Evolutionary conservation across 2,797 vertebrate genomes (phyloP).

Genomic region (Pseudocheirus occidentalis): DNA sequence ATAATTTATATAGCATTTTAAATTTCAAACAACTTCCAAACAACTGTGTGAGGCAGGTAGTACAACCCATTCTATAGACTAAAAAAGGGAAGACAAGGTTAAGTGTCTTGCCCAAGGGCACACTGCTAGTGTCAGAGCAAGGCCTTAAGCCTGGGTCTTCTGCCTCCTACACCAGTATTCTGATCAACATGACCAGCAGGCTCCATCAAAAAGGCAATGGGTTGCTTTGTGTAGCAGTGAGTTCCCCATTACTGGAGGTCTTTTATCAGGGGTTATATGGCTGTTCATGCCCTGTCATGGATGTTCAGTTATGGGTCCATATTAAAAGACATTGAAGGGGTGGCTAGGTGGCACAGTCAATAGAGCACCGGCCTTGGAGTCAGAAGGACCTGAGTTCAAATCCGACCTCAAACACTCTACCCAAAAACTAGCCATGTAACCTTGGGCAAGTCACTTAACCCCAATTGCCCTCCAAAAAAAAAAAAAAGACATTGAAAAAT

Average conservation of each 20-base stretch:
- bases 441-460: too few species aligned
- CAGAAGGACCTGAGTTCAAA: too few species aligned
- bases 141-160: not conserved
- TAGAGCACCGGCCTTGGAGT: too few species aligned
- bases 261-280: not conserved
- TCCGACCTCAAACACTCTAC: too few species aligned
- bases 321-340: not conserved
- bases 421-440: too few species aligned
- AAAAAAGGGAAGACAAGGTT: not conserved
- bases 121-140: not conserved
- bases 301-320: not conserved
- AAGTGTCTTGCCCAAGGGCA: not conserved
- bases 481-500: too few species aligned
- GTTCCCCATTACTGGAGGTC: not conserved
- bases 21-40: not conserved
- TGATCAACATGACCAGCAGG: not conserved
- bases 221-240: not conserved
- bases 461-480: too few species aligned
- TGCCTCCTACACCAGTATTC: too few species aligned
- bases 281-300: not conserved
- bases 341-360: too few species aligned
- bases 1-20: not conserved
- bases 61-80: not conserved
- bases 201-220: not conserved
- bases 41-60: not conserved